phyloP scores from a whole-genome alignment of 2,113 vertebrate genomes.

The Fregetta grallaria region DNA sequence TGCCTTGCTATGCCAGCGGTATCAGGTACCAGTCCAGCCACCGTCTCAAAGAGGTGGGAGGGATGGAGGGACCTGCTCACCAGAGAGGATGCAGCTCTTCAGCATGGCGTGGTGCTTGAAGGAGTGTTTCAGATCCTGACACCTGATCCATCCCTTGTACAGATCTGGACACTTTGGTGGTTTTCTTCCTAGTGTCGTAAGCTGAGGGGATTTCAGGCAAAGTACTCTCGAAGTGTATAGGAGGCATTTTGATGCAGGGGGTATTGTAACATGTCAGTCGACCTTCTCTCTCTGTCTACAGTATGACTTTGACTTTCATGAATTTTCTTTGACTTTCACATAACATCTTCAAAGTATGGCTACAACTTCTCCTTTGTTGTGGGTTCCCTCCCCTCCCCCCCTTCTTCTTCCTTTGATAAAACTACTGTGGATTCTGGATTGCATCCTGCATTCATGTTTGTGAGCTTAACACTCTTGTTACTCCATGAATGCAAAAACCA shows the following conservation, averaged over 20 bases:
- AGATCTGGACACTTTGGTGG: neutral
- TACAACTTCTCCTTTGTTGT: neutral
- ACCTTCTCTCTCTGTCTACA: neutral
- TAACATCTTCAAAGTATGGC: neutral
- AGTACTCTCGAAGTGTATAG: neutral
- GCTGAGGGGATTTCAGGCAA: neutral
- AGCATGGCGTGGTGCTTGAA: neutral
- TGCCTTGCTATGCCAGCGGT: neutral
- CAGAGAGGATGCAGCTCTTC: neutral
- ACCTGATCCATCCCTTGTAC: neutral
- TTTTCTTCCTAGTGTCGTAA: neutral
- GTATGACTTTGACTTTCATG: neutral
- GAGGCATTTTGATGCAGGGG: neutral
- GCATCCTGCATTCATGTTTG: neutral
- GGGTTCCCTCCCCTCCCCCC: too few species aligned
- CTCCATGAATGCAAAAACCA: accelerated
- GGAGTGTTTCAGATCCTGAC: neutral
- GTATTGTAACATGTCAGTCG: accelerated
- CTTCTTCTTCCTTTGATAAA: neutral
- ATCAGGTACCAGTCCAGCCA: neutral
- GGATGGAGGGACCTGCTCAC: neutral
- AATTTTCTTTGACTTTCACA: neutral
- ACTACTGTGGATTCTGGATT: neutral
- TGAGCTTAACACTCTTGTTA: neutral
- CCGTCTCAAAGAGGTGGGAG: neutral